phyloP scores from a whole-genome alignment of 2,888 invertebrate genomes.

The Scaptomyza polygonia region DNA sequence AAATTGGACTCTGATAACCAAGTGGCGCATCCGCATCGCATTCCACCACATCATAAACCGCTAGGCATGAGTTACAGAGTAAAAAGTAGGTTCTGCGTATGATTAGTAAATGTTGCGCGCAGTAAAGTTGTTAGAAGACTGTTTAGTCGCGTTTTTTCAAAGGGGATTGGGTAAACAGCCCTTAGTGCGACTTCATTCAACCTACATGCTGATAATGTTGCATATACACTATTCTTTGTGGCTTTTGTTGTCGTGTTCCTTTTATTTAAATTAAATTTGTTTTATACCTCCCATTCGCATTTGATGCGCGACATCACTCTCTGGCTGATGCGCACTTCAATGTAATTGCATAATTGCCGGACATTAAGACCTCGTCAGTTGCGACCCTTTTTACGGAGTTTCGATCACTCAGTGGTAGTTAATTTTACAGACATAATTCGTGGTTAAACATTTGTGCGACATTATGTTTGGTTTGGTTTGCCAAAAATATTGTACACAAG shows the following conservation, averaged over 20 bases:
- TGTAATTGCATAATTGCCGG: conserved; percentile 79
- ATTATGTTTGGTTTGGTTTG: conserved; percentile 62
- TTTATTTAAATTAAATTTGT: conserved; percentile 74
- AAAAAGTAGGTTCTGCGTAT: conserved; percentile 56
- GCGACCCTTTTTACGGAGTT: conserved; percentile 54
- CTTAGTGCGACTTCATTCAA: conserved; percentile 36
- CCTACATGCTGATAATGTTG: conserved; percentile 67
- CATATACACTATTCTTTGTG: conserved; percentile 35
- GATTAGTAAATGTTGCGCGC: conserved; percentile 75
- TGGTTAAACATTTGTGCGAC: conserved; percentile 69
- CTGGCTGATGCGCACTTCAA: conserved; percentile 54
- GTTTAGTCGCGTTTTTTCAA: conserved; percentile 43
- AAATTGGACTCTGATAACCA: conserved; percentile 59
- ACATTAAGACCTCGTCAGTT: conserved; percentile 72
- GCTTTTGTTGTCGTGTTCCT: conserved; percentile 41
- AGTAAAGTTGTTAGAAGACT: conserved; percentile 73
- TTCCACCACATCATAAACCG: conserved; percentile 54
- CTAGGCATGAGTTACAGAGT: conserved; percentile 16
- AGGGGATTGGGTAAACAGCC: conserved; percentile 13
- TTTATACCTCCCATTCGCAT: conserved; percentile 51
- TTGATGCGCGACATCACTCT: not conserved
- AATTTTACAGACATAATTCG: conserved; percentile 75
- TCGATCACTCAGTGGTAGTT: conserved; percentile 74
- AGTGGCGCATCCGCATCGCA: conserved; percentile 66
- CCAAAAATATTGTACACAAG: conserved; percentile 23